Base-by-base conservation (phyloP, 2,797 vertebrate genomes). In the Danio jaintianensis region DNA sequence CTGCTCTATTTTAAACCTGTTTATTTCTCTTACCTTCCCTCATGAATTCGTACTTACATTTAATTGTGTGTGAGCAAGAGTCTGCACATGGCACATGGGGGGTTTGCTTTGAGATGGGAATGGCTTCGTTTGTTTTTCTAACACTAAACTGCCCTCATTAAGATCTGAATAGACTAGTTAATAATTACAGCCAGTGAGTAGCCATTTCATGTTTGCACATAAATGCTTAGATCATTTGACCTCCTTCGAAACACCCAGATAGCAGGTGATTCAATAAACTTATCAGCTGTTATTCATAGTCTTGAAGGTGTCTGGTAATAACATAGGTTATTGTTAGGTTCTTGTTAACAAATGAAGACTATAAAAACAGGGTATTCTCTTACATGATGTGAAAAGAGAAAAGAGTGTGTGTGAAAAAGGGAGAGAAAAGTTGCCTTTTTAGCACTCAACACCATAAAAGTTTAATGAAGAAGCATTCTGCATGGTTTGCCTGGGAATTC, bases 381-480 rank as follows among this genome's bases (percentile, higher is more conserved):
- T 52, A 75, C 73, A 63, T 63, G 47, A 22, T 74, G 56, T 48
- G 58, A 18, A 73, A 59, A 47, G 13, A 12, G 9, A 40, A 38
- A 18, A 16, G 43, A 15, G 20, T 73, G 42, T 59, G 42, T n/a
- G 36, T 13, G 11, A 40, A 42, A 68, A 73, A 47, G 16, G 3
- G 4, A 13, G 18, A 74, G 61, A 81, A 79, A 85, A 86, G 77
- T 59, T 77, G 82, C 85, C 85, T 90, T 84, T 89, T 88, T 87
- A 88, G 82, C 88, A 86, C 86, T 88, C 86, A 82, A 79, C 77
- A 13, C 55, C 80, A 87, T 92, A 83, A 90, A 93, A 88, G 66
- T 90, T 93, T 87, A 89, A 92, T 89, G 87, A 89, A 85, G 82
- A 89, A 83, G 78, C 79, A 83, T 91, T 91, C 82, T 83, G 76